Conservation (phyloP, 2,888 invertebrate species). For the Macrosoma leucophasiata region DNA sequence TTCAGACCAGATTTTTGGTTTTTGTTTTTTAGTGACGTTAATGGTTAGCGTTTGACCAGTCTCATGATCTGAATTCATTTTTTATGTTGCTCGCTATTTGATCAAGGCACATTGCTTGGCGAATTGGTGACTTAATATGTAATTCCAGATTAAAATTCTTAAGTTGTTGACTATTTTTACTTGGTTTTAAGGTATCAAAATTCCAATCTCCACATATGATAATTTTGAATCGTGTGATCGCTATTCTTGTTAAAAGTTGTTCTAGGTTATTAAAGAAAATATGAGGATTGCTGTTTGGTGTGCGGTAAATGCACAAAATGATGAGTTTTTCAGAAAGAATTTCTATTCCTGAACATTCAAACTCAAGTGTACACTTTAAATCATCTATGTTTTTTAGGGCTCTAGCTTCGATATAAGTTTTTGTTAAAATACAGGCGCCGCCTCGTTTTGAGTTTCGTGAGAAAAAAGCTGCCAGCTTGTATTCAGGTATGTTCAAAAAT, state of each 20-base stretch:
- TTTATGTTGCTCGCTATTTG: background rate
- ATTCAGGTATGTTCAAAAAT: background rate
- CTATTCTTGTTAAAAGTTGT: too few relatives aligned
- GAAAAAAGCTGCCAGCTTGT: constrained; percentile 1
- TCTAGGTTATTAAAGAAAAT: too few relatives aligned
- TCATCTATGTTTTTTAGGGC: background rate
- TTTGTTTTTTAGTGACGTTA: background rate
- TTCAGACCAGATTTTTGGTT: background rate
- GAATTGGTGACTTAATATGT: background rate
- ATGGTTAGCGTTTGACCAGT: constrained; percentile 1
- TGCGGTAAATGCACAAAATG: too few relatives aligned
- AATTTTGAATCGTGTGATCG: too few relatives aligned
- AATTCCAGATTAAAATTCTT: background rate
- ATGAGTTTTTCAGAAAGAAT: constrained; percentile 3
- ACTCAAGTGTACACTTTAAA: constrained; percentile 1
- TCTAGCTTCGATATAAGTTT: background rate
- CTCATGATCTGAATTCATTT: constrained; percentile 3
- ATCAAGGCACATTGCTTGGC: background rate
- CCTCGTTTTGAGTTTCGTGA: background rate
- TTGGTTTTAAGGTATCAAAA: too few relatives aligned
- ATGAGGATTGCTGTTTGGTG: too few relatives aligned
- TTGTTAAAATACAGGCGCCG: background rate
- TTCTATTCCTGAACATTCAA: constrained; percentile 6
- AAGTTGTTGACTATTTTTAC: too few relatives aligned
- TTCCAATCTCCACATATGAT: too few relatives aligned